Evolutionary conservation across 2,888 invertebrate species (phyloP), one percentile per base, ranked within the genome.

Genomic region (Torymus aiolomorphi): DNA sequence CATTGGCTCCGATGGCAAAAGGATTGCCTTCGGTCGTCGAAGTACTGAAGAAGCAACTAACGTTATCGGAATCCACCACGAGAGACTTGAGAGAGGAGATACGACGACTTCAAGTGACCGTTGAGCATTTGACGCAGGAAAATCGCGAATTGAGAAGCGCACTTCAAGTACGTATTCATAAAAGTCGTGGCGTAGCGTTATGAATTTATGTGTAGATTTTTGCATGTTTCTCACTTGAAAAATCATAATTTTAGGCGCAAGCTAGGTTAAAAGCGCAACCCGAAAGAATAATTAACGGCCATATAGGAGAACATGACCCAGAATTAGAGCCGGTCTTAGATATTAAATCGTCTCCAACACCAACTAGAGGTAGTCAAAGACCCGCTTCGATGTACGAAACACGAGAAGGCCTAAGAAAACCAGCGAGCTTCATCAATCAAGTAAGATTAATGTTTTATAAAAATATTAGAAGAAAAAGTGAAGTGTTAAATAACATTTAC

Each of bases 321-420:
- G 90, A 90, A 82, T 86, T 91, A 49, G 92, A 92, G 81, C 92
- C 93, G 20, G 91, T 91, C 52, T 85, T 91, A 85, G 92, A 93
- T 77, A 87, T 91, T 72, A 92, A 91, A 87, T 24, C 56, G 4
- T 72, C 52, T 57, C 88, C 91, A 20, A 83, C 90, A 66, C 83
- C 90, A 59, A 86, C 89, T 74, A 91, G 91, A 85, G 88, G 85
- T 77, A 91, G 91, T 81, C 95, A 95, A 89, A 92, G 96, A 87
- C 96, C 96, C 85, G 95, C 95, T 85, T 96, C 96, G 91, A 96
- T 97, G 96, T 97, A 95, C 91, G 96, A 96, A 91, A 93, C 96
- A 83, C 93, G 96, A 85, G 94, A 96, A 91, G 95, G 95, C 81
- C 92, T 93, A 88, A 92, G 93, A 91, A 93, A 93, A 91, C 86